Evolutionary conservation across 1,140 invertebrate genomes (phyloP), one percentile per base, ranked within the genome.

Genomic region (Halesus radiatus): DNA sequence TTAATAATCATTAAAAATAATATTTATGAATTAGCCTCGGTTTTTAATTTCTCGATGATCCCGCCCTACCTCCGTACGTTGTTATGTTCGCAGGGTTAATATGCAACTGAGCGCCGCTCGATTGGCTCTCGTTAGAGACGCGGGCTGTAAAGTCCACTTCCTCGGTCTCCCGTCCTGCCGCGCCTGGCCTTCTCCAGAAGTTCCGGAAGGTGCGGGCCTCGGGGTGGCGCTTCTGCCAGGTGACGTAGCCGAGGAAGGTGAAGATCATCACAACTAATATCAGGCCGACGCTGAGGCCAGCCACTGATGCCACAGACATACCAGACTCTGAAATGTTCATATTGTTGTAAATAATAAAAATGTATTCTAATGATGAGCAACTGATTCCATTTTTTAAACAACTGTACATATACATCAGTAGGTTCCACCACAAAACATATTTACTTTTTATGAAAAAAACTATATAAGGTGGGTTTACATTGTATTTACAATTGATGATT

Each of bases 241-340:
- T 62, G 23, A 45, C 15, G 54, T 62, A 81, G 32, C 16, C 82
- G 22, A 77, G 20, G 3, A 29, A 5, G 6, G n/a, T 64, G 7
- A 78, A 26, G 8, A 60, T 6, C 52, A 73, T 54, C 3, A 45
- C 58, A n/a, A 79, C 53, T 22, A 81, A 10, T 1, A 83, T 53
- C 16, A 80, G 18, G 23, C 82, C 82, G n/a, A 81, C 37, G 2
- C 32, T 22, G 54, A 83, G 74, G 8, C 82, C 82, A 8, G 73
- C 60, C 0, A 78, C 79, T 58, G 82, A 83, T 29, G 82, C 82
- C 0, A 64, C 22, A 53, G 79, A 80, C 8, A 79, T 16, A 29
- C 76, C 62, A 62, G 15, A 15, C 15, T 74, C 81, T 83, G 52
- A 60, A 79, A 81, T 56, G n/a, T 64, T 62, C 5, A 29, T 54